Conservation (phyloP, 1,140 invertebrate genomes). For the Drosophila kepulauana region DNA sequence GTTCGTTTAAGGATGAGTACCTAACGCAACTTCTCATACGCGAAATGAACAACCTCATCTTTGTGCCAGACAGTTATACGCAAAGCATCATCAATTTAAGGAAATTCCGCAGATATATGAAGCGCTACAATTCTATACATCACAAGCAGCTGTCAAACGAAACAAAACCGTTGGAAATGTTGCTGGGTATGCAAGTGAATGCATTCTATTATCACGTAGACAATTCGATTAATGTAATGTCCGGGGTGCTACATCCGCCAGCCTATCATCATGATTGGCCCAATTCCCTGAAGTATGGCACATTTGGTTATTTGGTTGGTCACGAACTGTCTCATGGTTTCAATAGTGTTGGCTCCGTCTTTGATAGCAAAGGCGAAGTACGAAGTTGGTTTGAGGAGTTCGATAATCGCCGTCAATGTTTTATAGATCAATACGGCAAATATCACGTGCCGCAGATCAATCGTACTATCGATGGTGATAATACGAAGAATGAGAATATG, state of each 20-base stretch:
- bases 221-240: conserved; percentile 85
- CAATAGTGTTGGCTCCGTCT: conserved; percentile 58
- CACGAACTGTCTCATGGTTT: conserved; percentile 80
- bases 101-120: no score
- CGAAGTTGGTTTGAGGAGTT: conserved; percentile 81
- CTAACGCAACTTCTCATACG: no score
- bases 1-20: no score
- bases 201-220: conserved; percentile 78
- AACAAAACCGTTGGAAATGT: conserved; percentile 67
- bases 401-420: conserved; percentile 88
- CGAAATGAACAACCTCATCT: no score
- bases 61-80: no score
- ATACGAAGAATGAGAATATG: conserved; percentile 90
- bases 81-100: no score
- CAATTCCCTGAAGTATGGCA: conserved; percentile 72
- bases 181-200: conserved; percentile 75
- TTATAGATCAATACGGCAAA: conserved; percentile 89
- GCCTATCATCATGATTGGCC: conserved; percentile 91
- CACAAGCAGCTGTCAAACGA: conserved; percentile 29
- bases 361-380: conserved; percentile 45
- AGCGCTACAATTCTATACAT: no score
- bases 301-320: conserved; percentile 70
- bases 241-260: conserved; percentile 96
- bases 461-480: conserved; percentile 86
- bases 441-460: conserved; percentile 86